Evolutionary conservation across 2,113 vertebrate species (phyloP), one percentile per base, ranked within the genome.

Genomic region (Lathamus discolor): DNA sequence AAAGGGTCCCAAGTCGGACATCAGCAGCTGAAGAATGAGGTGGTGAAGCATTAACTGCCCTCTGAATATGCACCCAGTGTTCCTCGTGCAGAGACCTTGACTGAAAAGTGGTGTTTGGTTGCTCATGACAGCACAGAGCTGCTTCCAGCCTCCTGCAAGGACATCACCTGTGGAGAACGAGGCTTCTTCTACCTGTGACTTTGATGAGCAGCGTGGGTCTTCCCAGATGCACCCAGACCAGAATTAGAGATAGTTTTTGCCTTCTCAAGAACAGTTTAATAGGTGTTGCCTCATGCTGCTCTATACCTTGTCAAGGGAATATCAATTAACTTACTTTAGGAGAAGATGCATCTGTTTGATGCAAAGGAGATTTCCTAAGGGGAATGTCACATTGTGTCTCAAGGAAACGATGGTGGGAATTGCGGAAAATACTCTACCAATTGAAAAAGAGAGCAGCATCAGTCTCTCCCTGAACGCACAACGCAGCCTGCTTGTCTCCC

Each of bases 111-210:
- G 17, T 22, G 9, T 25, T 44, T 69, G 20, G 3, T 59, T 1
- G 1, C 33, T 80, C 0, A 0, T 62, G 41, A 20, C 25, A 64
- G 19, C 54, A 41, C 31, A 35, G 46, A 78, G 43, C 25, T 84
- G 31, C 35, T 82, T 48, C 1, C 10, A 28, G 31, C 27, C 41
- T 90, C 29, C 33, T 2, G 1, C 43, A 49, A 35, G 48, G 25
- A 29, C 15, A 29, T 77, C 10, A 3, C 8, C 24, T 7, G 3
- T 33, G 48, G 28, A 64, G n/a, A 46, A 4, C 5, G 35, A 61
- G 23, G 31, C 33, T 72, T 83, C 25, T 64, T 43, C 18, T 37
- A 3, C 9, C 8, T 67, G 35, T 74, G 55, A 54, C 51, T 94
- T 90, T 14, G 55, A 37, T 13, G 23, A 78, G 43, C 29, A 43